phyloP scores from a whole-genome alignment of 2,888 invertebrate species.

The Mechanitis messenoides region DNA sequence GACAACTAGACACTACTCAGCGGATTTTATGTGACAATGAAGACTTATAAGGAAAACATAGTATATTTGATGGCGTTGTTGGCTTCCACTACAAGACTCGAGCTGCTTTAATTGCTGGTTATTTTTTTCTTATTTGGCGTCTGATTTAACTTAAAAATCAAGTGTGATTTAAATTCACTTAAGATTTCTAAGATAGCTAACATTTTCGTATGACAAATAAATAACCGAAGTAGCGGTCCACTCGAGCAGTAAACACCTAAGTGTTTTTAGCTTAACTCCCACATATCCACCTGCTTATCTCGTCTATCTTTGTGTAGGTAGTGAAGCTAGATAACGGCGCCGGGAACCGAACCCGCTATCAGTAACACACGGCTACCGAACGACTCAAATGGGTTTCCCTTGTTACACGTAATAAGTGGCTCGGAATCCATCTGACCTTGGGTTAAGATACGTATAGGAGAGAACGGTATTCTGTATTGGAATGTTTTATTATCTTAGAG shows the following conservation, averaged over 20 bases:
- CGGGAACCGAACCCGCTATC: slow-evolving; percentile 49
- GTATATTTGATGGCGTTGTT: slow-evolving; percentile 39
- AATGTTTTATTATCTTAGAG: slow-evolving; percentile 33
- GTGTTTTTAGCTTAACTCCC: slow-evolving; percentile 33
- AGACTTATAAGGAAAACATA: slow-evolving; percentile 38
- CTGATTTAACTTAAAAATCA: slow-evolving; percentile 4
- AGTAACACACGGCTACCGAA: slow-evolving; percentile 48
- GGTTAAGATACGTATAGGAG: slow-evolving; percentile 27
- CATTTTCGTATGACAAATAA: slow-evolving; percentile 14
- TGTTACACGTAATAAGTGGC: slow-evolving; percentile 61
- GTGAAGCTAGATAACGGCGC: slow-evolving; percentile 42
- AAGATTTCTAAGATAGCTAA: slow-evolving; percentile 7
- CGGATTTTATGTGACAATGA: slow-evolving; percentile 18
- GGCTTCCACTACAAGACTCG: slow-evolving; percentile 28
- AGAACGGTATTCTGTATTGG: slow-evolving; percentile 36
- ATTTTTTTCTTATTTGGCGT: slow-evolving; percentile 21
- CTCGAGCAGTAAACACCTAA: slow-evolving; percentile 17
- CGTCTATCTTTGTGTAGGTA: slow-evolving; percentile 48
- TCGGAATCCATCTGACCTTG: slow-evolving; percentile 34
- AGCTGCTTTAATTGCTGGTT: slow-evolving; percentile 11
- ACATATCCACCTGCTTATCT: slow-evolving; percentile 60
- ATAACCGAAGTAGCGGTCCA: slow-evolving; percentile 13
- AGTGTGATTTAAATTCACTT: slow-evolving; percentile 6
- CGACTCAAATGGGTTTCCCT: slow-evolving; percentile 69
- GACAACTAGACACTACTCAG: slow-evolving; percentile 26